Base-by-base conservation (phyloP, 2,797 vertebrate genomes). In the Botia almorhae region DNA sequence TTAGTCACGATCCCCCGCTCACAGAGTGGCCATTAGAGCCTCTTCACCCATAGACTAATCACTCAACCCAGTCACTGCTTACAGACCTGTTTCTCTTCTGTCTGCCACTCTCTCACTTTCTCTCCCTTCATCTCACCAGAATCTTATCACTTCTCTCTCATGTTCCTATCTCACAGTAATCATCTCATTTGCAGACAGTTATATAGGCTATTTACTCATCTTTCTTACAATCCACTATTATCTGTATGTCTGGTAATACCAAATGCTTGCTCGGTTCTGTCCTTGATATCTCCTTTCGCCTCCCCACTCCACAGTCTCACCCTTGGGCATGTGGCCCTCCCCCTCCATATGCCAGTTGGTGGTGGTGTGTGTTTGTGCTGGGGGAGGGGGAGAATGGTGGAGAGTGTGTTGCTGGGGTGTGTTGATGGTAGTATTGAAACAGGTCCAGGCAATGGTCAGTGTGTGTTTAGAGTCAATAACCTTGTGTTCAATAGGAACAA, bases 391-490 rank as follows among this genome's bases (percentile, higher is more conserved):
- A 56, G 51, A 75, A 75, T 50, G 70, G 50, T 5, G 26, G 23
- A 43, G 26, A 67, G 69, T 36, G 72, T 74, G 79, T 81, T 80
- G 74, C 76, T 70, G 53, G 58, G 72, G 77, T 74, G 84, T 65
- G 77, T 78, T 85, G 74, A 85, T 84, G 75, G 81, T 61, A 43
- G 64, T 74, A 58, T 56, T 81, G 69, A 74, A 74, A 56, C 53
- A 39, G 80, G 82, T 81, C 81, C 79, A 83, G 87, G 87, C 89
- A 76, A 68, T 88, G 82, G 76, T 82, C 83, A 85, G 78, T 86
- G 81, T 86, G 83, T 84, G 81, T 84, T 84, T 87, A 88, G 81
- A 90, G 83, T 89, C 85, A 85, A 85, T 80, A 85, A 83, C 79
- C 72, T 82, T 88, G 85, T 79, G 84, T 85, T 86, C 75, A 83